Evolutionary conservation across 92 coral and sea anemone genomes (phyloP), one percentile per base, ranked within the genome.

Genomic region (Plumapathes pennacea): DNA sequence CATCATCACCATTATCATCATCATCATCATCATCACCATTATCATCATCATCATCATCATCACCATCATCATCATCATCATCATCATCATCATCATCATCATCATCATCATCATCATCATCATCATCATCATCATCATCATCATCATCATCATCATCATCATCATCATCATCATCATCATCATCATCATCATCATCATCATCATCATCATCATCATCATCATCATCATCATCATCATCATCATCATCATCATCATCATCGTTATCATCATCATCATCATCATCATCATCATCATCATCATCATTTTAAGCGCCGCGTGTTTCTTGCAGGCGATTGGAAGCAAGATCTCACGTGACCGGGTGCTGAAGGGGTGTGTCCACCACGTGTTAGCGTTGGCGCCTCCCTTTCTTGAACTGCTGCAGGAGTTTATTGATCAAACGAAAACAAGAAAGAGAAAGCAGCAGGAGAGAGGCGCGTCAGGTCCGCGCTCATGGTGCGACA

Each of bases 331-430:
- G n/a, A n/a, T n/a, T n/a, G n/a, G n/a, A n/a, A n/a, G n/a, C n/a
- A n/a, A n/a, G n/a, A n/a, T n/a, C n/a, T n/a, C n/a, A n/a, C n/a
- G n/a, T n/a, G n/a, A n/a, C n/a, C n/a, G n/a, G n/a, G n/a, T n/a
- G n/a, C n/a, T n/a, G n/a, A n/a, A n/a, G n/a, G n/a, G n/a, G n/a
- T n/a, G n/a, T n/a, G n/a, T n/a, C n/a, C n/a, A n/a, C n/a, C n/a
- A n/a, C n/a, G 70, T 56, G 22, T 55, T 60, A 10, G 39, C 27
- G 3, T 63, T 66, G 32, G 67, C 77, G n/a, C 78, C 83, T 4
- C 9, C 77, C 10, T 31, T 81, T 0, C 64, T 81, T 5, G 54
- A 43, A 25, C 54, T 81, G 8, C 68, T 81, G 46, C 45, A 36
- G 43, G 7, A 30, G 3, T 41, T 67, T 4, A 10, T 40, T 4